phyloP scores from a whole-genome alignment of 2,888 invertebrate genomes.

The Caenorhabditis wallacei region DNA sequence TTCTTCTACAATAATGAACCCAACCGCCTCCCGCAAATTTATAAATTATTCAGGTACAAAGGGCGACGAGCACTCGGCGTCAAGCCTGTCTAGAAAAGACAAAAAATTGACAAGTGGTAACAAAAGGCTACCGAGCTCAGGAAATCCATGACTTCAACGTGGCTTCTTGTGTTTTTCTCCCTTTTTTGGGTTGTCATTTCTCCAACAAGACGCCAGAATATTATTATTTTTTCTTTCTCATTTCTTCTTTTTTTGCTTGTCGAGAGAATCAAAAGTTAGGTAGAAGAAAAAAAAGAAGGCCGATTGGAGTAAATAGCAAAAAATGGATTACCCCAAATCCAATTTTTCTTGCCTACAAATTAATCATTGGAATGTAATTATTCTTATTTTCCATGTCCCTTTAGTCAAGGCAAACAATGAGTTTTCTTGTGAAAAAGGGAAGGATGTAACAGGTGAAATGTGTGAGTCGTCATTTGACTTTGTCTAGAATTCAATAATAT shows the following conservation, averaged over 20 bases:
- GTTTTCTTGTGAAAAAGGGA: background rate
- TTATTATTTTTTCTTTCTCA: slow-evolving; percentile 55
- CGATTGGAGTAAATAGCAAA: slow-evolving; percentile 49
- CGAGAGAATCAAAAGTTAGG: slow-evolving; percentile 53
- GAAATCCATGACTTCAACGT: slow-evolving; percentile 39
- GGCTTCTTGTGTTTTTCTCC: slow-evolving; percentile 24
- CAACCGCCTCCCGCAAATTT: slow-evolving; percentile 52
- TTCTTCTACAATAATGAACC: slow-evolving; percentile 53
- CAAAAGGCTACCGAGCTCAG: slow-evolving; percentile 41
- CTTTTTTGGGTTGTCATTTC: slow-evolving; percentile 33
- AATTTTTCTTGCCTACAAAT: slow-evolving; percentile 47
- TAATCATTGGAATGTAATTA: slow-evolving; percentile 49
- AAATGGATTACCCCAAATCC: slow-evolving; percentile 47
- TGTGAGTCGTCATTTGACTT: background rate
- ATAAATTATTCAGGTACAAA: slow-evolving; percentile 61
- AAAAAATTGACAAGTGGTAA: slow-evolving; percentile 20
- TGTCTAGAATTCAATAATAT: background rate
- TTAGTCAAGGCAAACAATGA: slow-evolving; percentile 19
- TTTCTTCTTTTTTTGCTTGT: slow-evolving; percentile 15
- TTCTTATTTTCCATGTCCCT: slow-evolving; percentile 11
- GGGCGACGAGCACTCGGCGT: slow-evolving; percentile 18
- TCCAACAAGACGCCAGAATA: slow-evolving; percentile 53
- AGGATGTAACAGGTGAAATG: slow-evolving; percentile 34
- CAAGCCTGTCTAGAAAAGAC: slow-evolving; percentile 24
- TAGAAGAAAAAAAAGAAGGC: slow-evolving; percentile 11